Conservation (phyloP, 53 echinoderm and acorn worm genomes). For the Glandiceps talaboti region DNA sequence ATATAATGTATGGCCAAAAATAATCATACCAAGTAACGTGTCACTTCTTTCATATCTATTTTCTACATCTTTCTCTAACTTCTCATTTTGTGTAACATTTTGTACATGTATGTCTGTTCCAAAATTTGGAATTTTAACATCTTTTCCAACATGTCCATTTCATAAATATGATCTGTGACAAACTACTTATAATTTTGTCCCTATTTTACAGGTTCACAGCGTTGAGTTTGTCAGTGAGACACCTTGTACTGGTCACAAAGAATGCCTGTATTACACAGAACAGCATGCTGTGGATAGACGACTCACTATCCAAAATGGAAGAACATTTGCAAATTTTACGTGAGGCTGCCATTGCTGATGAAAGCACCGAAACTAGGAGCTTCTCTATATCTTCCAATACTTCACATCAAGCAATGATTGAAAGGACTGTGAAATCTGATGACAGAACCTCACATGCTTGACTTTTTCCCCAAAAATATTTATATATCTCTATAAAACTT, state of each 20-base stretch:
- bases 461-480: not conserved
- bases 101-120: not conserved
- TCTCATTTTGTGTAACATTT: not conserved
- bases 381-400: slow-evolving; percentile 31
- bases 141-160: too few species aligned
- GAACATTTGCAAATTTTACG: slow-evolving; percentile 48
- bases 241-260: slow-evolving; percentile 77
- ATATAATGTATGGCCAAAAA: too few species aligned
- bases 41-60: too few species aligned
- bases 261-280: slow-evolving; percentile 72
- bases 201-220: slow-evolving; percentile 51
- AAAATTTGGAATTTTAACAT: too few species aligned
- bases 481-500: too few species aligned
- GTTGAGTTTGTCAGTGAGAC: slow-evolving; percentile 58
- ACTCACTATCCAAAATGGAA: slow-evolving; percentile 74
- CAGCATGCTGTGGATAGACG: slow-evolving; percentile 80
- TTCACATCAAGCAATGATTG: not conserved
- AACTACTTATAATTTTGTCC: too few species aligned
- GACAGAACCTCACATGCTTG: not conserved
- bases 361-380: slow-evolving; percentile 15
- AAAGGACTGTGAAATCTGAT: not conserved
- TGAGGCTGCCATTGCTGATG: slow-evolving; percentile 21
- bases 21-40: too few species aligned
- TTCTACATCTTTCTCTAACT: too few species aligned
- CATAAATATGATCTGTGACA: too few species aligned